A percentile compares a stretch with the other conserved stretches of the same genome.
phyloP scores from a whole-genome alignment of 1,140 invertebrate species.

The Ceratosolen solmsi region DNA sequence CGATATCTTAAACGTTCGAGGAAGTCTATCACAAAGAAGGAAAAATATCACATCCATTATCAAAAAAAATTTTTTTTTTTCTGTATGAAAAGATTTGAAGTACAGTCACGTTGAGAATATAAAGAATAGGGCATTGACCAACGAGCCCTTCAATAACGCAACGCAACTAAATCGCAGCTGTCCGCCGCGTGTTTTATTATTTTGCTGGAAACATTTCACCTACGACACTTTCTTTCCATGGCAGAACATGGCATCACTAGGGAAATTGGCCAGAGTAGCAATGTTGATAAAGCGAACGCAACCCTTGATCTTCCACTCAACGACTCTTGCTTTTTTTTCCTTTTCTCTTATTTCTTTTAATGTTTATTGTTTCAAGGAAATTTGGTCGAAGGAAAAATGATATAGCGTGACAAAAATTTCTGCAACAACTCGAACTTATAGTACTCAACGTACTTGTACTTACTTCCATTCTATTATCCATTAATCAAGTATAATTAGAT shows the following conservation, averaged over 20 bases:
- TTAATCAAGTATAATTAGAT: background rate
- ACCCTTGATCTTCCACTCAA: background rate
- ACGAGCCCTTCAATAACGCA: slow-evolving; percentile 5
- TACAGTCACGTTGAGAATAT: background rate
- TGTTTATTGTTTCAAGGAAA: too few relatives aligned
- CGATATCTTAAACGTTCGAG: too few relatives aligned
- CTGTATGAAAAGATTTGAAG: background rate
- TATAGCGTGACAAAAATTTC: background rate
- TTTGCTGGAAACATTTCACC: background rate
- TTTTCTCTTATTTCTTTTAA: background rate
- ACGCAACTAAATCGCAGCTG: background rate
- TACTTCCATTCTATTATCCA: background rate
- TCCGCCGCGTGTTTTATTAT: slow-evolving; percentile 2
- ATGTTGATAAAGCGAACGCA: background rate
- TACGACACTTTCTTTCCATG: background rate
- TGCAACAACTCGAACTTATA: too few relatives aligned
- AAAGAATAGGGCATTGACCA: background rate
- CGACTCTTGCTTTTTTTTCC: background rate
- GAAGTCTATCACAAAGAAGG: too few relatives aligned
- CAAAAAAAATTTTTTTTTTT: too few relatives aligned
- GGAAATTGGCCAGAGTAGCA: background rate
- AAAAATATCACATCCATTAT: background rate
- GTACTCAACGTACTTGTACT: too few relatives aligned
- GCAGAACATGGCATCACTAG: background rate
- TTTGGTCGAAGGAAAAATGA: too few relatives aligned